Conservation (phyloP, 2,113 vertebrate species). For the Gambusia holbrooki region DNA sequence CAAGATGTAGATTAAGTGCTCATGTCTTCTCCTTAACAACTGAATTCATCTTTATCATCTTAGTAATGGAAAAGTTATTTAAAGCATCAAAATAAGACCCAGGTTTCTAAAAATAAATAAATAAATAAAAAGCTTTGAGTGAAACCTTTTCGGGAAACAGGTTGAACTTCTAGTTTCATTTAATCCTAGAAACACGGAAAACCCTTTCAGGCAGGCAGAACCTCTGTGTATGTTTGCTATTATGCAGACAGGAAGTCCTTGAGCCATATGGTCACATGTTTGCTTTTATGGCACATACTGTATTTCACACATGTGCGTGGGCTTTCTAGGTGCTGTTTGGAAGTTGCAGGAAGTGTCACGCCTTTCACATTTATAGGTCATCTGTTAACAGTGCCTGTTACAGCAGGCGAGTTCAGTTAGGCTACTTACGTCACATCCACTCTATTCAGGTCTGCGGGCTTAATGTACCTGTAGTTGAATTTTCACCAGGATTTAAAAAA, state of each 20-base stretch:
- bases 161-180: no score
- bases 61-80: not conserved
- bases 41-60: not conserved
- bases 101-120: no score
- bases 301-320: not conserved
- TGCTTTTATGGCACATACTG: not conserved
- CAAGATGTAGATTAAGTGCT: not conserved
- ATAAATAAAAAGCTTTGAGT: not conserved
- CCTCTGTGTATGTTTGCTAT: no score
- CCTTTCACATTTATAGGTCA: not conserved
- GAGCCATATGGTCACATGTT: no score
- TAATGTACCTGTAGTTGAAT: not conserved
- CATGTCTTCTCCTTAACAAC: not conserved
- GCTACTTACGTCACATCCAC: not conserved
- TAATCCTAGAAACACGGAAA: no score
- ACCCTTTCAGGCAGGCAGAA: no score
- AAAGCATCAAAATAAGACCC: not conserved
- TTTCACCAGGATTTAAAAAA: not conserved
- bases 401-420: not conserved
- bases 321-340: not conserved
- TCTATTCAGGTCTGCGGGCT: not conserved
- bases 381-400: not conserved
- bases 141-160: no score
- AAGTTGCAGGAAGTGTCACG: not conserved
- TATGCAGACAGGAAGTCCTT: no score